Percentiles rank a stretch among this genome's conserved stretches.
Evolutionary conservation across 2,113 vertebrate species (phyloP).

Genomic region (Cephalophus harveyi): DNA sequence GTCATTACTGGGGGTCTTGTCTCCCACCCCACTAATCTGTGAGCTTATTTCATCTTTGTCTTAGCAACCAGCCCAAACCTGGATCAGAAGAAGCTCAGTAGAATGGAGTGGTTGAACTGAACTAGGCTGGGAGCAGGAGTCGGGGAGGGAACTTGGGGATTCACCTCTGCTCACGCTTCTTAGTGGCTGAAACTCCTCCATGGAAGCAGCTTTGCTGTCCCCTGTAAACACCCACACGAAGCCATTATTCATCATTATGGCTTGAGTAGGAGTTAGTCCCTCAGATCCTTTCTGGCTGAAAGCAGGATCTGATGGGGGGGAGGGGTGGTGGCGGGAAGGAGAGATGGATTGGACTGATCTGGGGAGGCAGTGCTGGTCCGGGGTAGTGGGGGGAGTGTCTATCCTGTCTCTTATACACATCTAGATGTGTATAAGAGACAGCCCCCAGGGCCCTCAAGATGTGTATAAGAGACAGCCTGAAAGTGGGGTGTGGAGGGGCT

Average conservation of each 20-base stretch:
- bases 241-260: conserved; percentile 72
- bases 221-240: conserved; percentile 65
- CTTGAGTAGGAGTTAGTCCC: conserved; percentile 59
- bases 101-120: neutral
- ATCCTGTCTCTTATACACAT: no score
- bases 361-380: no score
- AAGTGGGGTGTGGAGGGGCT: accelerated
- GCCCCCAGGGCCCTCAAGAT: no score
- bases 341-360: conserved; percentile 40
- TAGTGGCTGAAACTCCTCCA: neutral
- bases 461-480: no score
- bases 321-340: neutral
- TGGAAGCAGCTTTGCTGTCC: conserved; percentile 20
- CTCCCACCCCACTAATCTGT: neutral
- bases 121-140: neutral
- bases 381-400: no score
- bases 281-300: conserved; percentile 55
- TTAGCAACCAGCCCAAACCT: neutral
- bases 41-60: neutral
- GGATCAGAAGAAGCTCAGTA: neutral
- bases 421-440: no score
- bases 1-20: neutral
- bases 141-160: neutral
- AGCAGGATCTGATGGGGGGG: conserved; percentile 17
- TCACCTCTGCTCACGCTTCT: neutral